Conservation (phyloP, 2,113 vertebrate species). For the Malaclemys terrapin region DNA sequence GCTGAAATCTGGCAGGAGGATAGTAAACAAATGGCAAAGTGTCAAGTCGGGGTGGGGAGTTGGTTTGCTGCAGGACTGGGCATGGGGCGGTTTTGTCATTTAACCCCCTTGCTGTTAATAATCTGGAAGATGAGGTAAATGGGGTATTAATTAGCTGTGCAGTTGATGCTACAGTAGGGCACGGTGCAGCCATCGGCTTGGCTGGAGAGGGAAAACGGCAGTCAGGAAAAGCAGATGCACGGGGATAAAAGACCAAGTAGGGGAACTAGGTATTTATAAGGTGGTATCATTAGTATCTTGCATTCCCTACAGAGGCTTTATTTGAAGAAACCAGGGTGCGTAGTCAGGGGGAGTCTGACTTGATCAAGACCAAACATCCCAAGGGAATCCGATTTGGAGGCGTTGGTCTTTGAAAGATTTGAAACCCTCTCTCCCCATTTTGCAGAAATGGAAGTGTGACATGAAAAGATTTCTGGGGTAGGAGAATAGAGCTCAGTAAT, state of each 20-base stretch:
- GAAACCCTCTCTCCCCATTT: background rate
- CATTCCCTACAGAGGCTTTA: background rate
- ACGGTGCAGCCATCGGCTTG: rapidly evolving
- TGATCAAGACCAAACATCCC: background rate
- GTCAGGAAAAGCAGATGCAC: rapidly evolving
- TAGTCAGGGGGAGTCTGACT: background rate
- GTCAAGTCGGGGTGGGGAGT: background rate
- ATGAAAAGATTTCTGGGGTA: slow-evolving; percentile 69
- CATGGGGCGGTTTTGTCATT: rapidly evolving
- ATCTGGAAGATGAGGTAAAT: background rate
- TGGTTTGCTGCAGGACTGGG: background rate
- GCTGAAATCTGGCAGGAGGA: background rate
- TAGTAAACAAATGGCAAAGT: background rate
- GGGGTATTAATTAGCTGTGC: rapidly evolving
- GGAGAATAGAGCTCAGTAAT: slow-evolving; percentile 73
- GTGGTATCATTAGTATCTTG: background rate
- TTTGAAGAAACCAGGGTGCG: background rate
- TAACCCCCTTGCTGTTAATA: background rate
- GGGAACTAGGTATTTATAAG: background rate
- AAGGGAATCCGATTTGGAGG: slow-evolving; percentile 42
- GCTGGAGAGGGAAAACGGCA: rapidly evolving
- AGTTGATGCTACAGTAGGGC: rapidly evolving
- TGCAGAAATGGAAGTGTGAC: slow-evolving; percentile 61
- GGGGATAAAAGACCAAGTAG: background rate
- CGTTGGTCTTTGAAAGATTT: slow-evolving; percentile 43